phyloP scores from a whole-genome alignment of 2,888 invertebrate species.

The Strigamia transsilvanica region DNA sequence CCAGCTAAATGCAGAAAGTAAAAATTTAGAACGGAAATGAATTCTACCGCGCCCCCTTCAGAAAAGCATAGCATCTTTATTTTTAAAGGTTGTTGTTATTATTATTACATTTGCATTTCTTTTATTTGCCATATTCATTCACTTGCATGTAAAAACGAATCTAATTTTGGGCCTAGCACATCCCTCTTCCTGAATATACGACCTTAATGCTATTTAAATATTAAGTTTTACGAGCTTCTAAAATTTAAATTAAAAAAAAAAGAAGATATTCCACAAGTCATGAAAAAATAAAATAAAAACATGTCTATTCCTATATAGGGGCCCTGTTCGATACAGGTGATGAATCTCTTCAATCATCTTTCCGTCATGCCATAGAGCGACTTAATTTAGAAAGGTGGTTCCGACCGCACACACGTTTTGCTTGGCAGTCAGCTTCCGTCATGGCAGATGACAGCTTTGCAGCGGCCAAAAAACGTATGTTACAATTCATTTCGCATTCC shows the following conservation, averaged over 20 bases:
- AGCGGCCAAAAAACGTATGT: conserved; percentile 35
- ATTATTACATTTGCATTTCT: conserved; percentile 23
- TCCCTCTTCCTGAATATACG: not conserved
- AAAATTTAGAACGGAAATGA: conserved; percentile 39
- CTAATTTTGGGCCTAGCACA: conserved; percentile 15
- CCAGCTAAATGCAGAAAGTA: not conserved
- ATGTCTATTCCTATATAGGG: not conserved
- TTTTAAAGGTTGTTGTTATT: conserved; percentile 9
- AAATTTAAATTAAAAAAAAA: not conserved
- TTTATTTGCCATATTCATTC: conserved; percentile 21
- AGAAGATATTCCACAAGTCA: not conserved
- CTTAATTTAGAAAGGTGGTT: conserved; percentile 22
- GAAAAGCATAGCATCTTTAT: not conserved
- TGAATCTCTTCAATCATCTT: conserved; percentile 33
- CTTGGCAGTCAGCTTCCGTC: conserved; percentile 1
- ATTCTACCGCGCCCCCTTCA: not conserved
- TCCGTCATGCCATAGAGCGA: conserved; percentile 27
- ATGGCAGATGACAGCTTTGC: conserved; percentile 44
- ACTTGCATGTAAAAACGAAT: conserved; percentile 3
- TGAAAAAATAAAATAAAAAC: not conserved
- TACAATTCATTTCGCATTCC: not conserved
- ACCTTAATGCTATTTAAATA: conserved; percentile 39
- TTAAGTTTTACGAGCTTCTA: not conserved
- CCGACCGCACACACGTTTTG: conserved; percentile 1
- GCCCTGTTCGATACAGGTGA: conserved; percentile 42